Conservation (phyloP, 2,888 invertebrate genomes). For the Pseudococcus longispinus region DNA sequence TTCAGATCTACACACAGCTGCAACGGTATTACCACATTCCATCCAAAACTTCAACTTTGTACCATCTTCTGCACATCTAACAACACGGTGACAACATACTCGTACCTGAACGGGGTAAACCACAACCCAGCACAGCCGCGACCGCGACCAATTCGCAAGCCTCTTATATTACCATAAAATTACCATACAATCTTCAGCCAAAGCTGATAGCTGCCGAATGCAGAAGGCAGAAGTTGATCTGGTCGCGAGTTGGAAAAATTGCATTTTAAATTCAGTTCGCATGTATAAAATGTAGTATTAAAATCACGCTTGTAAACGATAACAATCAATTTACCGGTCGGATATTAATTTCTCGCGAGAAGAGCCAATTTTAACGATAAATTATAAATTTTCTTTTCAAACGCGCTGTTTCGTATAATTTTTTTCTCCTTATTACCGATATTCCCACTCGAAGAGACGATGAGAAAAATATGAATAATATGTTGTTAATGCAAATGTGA, state of each 20-base stretch:
- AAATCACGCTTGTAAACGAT: neutral
- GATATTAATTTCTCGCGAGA: neutral
- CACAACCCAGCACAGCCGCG: neutral
- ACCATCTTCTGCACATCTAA: neutral
- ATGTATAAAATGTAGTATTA: neutral
- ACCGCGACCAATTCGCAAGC: neutral
- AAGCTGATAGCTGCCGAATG: neutral
- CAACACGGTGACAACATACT: neutral
- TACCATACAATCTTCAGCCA: neutral
- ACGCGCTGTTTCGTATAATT: neutral
- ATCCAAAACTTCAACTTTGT: neutral
- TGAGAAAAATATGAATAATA: slow-evolving; percentile 31
- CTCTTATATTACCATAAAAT: neutral
- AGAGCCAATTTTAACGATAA: too few species aligned
- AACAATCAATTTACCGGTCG: too few species aligned
- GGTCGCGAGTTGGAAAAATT: neutral
- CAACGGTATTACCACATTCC: neutral
- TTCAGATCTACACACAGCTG: neutral
- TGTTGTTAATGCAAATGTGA: slow-evolving; percentile 21
- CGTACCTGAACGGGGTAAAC: neutral
- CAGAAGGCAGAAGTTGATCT: neutral
- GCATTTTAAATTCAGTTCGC: neutral
- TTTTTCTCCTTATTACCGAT: neutral
- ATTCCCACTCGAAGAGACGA: neutral
- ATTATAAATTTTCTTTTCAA: neutral